Conservation (phyloP, 2,888 invertebrate species). For the Calameuta idolon region DNA sequence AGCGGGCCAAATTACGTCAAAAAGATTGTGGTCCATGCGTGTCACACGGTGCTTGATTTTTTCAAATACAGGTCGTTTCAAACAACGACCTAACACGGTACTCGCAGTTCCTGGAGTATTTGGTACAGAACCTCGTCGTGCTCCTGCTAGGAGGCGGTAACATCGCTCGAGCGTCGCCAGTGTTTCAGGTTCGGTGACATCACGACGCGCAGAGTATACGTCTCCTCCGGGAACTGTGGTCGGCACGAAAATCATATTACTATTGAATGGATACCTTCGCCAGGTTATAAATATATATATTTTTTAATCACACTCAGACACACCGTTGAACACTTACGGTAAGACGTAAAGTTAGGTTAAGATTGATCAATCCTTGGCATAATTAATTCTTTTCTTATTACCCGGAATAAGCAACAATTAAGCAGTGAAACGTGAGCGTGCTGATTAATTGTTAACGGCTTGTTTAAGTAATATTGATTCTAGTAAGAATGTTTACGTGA, state of each 20-base stretch:
- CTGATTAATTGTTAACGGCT: background rate
- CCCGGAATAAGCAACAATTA: background rate
- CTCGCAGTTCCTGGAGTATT: slow-evolving; percentile 70
- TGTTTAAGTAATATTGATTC: background rate
- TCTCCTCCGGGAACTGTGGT: slow-evolving; percentile 78
- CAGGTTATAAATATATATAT: background rate
- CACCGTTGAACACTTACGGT: background rate
- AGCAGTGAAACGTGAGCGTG: background rate
- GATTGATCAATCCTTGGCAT: background rate
- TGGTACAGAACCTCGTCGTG: slow-evolving; percentile 71
- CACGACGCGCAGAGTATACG: slow-evolving; percentile 79
- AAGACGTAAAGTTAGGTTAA: background rate
- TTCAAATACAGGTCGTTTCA: slow-evolving; percentile 81
- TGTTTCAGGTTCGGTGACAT: slow-evolving; percentile 77
- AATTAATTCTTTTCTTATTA: too few species aligned
- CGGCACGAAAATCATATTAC: slow-evolving; percentile 11
- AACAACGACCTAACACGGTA: slow-evolving; percentile 78
- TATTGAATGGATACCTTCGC: background rate
- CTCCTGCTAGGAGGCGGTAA: slow-evolving; percentile 73
- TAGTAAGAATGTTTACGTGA: background rate
- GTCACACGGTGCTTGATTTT: slow-evolving; percentile 81
- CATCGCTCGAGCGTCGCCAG: slow-evolving; percentile 82
- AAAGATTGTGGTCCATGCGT: slow-evolving; percentile 85
- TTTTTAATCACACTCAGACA: background rate
- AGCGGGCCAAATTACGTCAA: slow-evolving; percentile 91